Conservation (phyloP, 2,888 invertebrate genomes). For the Calameuta idolon region DNA sequence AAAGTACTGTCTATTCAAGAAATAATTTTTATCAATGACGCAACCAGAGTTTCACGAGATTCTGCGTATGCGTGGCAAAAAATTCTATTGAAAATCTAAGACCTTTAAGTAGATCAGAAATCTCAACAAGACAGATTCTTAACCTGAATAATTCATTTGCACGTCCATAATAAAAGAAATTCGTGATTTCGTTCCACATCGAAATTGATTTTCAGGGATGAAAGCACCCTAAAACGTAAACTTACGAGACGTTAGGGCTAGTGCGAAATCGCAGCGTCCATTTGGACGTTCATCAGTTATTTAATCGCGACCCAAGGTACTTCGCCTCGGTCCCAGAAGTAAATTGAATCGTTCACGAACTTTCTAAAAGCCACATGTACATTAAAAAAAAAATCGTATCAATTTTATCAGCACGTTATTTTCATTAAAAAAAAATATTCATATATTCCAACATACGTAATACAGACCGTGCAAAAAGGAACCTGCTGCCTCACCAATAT, state of each 20-base stretch:
- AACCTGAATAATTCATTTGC: background rate
- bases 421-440: background rate
- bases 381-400: background rate
- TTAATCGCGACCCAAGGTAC: slow-evolving; percentile 36
- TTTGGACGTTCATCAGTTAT: slow-evolving; percentile 53
- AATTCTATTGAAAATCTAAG: background rate
- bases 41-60: background rate
- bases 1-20: background rate
- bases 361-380: background rate
- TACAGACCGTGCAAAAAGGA: background rate
- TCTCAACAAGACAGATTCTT: slow-evolving; percentile 12
- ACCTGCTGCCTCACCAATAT: background rate
- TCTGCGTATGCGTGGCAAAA: background rate
- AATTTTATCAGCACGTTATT: background rate
- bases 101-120: slow-evolving; percentile 4
- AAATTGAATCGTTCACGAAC: background rate
- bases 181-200: slow-evolving; percentile 28
- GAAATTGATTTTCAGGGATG: background rate
- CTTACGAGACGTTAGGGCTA: background rate
- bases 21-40: background rate
- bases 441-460: background rate
- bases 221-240: background rate
- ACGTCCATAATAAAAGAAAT: slow-evolving; percentile 31
- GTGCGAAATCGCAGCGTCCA: slow-evolving; percentile 47
- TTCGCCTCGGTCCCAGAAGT: background rate